Evolutionary conservation across 2,113 vertebrate species (phyloP).

Genomic region (Protobothrops flavoviridis): DNA sequence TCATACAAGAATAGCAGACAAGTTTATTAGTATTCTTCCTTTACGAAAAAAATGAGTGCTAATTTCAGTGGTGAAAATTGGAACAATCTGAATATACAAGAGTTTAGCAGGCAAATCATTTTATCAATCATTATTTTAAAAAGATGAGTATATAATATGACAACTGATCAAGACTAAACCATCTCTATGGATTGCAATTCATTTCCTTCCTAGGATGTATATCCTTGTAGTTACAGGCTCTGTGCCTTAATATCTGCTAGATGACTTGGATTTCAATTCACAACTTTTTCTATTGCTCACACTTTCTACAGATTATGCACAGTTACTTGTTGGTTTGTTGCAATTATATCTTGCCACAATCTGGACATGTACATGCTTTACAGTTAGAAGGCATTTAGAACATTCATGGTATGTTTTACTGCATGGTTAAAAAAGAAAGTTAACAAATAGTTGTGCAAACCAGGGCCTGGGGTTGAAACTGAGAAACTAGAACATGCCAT

Average conservation of each 20-base stretch:
- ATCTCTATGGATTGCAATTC: not conserved
- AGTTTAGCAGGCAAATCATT: slow-evolving; percentile 4
- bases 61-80: not conserved
- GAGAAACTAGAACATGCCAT: too few relatives aligned
- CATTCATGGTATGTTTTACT: not conserved
- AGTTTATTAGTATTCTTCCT: slow-evolving; percentile 2
- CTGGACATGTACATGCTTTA: not conserved
- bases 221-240: not conserved
- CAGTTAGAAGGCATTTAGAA: not conserved
- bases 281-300: not conserved
- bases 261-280: not conserved
- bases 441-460: not conserved
- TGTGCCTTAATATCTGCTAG: not conserved
- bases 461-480: not conserved
- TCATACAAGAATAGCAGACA: slow-evolving; percentile 11
- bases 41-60: slow-evolving; percentile 10
- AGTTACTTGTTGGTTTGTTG: not conserved
- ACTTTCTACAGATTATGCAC: not conserved
- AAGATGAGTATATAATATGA: not conserved
- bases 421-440: not conserved
- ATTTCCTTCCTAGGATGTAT: not conserved
- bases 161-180: not conserved
- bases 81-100: not conserved
- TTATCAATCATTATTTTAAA: not conserved
- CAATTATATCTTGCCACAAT: not conserved